phyloP scores from a whole-genome alignment of 2,113 vertebrate species.

The Leptocoma aspasia region DNA sequence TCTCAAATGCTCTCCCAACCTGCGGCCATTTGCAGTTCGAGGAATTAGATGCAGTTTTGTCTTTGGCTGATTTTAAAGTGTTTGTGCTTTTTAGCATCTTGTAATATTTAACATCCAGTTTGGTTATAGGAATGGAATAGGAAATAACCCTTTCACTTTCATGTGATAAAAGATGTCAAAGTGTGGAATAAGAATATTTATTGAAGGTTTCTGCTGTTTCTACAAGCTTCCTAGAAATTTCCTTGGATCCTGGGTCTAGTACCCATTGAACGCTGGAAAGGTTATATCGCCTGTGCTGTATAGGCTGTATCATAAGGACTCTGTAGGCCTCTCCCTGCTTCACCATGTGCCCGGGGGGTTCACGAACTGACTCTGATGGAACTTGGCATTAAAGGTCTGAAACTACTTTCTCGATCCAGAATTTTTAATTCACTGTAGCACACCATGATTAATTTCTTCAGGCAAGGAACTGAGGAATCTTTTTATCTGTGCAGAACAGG shows the following conservation, averaged over 20 bases:
- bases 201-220: background rate
- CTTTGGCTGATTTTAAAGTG: background rate
- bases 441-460: background rate
- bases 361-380: background rate
- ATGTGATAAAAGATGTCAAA: background rate
- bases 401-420: background rate
- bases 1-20: background rate
- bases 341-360: accelerated
- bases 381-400: background rate
- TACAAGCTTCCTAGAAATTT: background rate
- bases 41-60: background rate
- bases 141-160: background rate
- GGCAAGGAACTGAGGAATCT: background rate
- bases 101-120: background rate
- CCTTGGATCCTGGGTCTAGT: background rate
- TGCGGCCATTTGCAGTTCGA: background rate
- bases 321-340: background rate
- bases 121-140: background rate
- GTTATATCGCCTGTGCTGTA: background rate
- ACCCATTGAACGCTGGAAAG: background rate
- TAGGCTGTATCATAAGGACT: background rate
- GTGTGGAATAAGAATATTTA: background rate
- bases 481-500: background rate
- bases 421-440: background rate
- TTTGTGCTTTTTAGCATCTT: background rate